Base-by-base conservation (phyloP, 2,113 vertebrate species). In the Gila orcuttii region DNA sequence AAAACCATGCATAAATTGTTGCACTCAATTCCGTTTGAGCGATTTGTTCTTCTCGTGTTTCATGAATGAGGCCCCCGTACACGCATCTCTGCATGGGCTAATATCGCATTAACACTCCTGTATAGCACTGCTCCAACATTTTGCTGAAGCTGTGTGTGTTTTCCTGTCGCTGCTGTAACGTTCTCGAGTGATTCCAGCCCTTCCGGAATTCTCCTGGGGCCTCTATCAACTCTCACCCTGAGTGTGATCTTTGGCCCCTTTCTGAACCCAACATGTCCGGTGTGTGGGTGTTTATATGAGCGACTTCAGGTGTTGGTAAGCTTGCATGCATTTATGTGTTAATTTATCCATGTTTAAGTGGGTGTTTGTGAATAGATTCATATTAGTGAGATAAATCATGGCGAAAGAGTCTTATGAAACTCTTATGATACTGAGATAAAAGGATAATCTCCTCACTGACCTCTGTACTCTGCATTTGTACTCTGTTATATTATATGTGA, bases 181-280 rank as follows among this genome's bases (percentile, higher is more conserved):
- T 80, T 64, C 79, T 47, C 8, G n/a, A 64, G 39, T 47, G 59
- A 28, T 66, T 80, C 39, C 59, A 64, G 15, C 25, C 23, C 39
- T 80, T 80, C 78, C 57, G 59, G 59, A 80, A 80, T 62, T 13
- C 23, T 80, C 59, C 79, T 66, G 13, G 57, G 79, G 39, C 59
- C 79, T 25, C 59, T 80, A 25, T 80, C 55, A 79, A 36, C 57
- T 62, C 33, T 1, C 79, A 11, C 59, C n/a, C 39, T 62, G 36
- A 66, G 13, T 81, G n/a, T 81, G 57, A 85, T 57, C 68, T 28
- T 76, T 76, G 36, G 31, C 36, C 71, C 50, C 33, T 45, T 62
- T 75, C 42, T 62, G 71, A 47, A 76, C 83, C 57, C 25, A 42
- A 23, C 36, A 28, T 64, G 36, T 64, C 57, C 4, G 39, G n/a